Evolutionary conservation across 23 tunicate species (phyloP), one percentile per base, ranked within the genome.

Genomic region (Trididemnum miniatum): DNA sequence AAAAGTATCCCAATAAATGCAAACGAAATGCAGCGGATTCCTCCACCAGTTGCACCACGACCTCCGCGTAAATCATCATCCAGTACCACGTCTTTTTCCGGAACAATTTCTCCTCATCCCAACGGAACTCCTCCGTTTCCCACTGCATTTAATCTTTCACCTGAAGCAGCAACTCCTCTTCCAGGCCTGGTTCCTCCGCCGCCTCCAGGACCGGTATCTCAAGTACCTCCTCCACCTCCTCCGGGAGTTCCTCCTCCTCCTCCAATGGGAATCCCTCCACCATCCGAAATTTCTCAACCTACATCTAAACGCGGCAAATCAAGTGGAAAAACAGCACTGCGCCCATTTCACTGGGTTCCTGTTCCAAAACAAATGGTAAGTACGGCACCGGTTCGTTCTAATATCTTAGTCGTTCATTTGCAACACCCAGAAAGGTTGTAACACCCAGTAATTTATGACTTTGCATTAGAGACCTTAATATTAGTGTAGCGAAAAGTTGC

Each of bases 331-430:
- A 35, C 30, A 4, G 28, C 35, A 24, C 82, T 86, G 84, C 64
- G 90, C 31, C 84, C 90, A 2, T 79, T 86, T 52, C 90, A 86
- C 35, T 79, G 84, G 84, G 69, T 35, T 15, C 59, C 90, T 22
- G 90, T 86, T n/a, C 83, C 90, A n/a, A 79, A 71, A 35, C 80
- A 71, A 59, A 69, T 86, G 84, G 90, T 86, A 71, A 72, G 75
- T 31, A 31, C 9, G 54, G n/a, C n/a, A n/a, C n/a, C n/a, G n/a
- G n/a, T n/a, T n/a, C n/a, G n/a, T n/a, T n/a, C n/a, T n/a, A n/a
- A n/a, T n/a, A n/a, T n/a, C n/a, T n/a, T n/a, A n/a, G n/a, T n/a
- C n/a, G n/a, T n/a, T n/a, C n/a, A n/a, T n/a, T n/a, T n/a, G n/a
- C n/a, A n/a, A n/a, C n/a, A n/a, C n/a, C n/a, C n/a, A n/a, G n/a